Evolutionary conservation across 2,888 invertebrate species (phyloP).

Genomic region (Lycia hirtaria): DNA sequence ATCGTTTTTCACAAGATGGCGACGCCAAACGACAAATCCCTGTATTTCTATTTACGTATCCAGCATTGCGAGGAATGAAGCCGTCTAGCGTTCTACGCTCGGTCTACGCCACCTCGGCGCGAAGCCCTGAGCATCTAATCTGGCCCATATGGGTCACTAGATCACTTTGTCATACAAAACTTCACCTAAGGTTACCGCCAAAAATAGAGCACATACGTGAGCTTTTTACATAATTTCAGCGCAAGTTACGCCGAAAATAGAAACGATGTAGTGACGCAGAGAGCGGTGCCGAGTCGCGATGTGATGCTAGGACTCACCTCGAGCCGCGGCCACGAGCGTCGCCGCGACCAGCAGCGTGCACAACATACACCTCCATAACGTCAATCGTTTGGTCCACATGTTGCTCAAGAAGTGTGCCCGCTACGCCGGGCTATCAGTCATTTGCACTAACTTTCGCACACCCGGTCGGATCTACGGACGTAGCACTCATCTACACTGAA

Average conservation of each 20-base stretch:
- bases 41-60: constrained; percentile 84
- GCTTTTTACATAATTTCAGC: constrained; percentile 86
- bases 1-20: constrained; percentile 86
- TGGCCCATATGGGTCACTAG: constrained; percentile 63
- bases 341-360: constrained; percentile 77
- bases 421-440: constrained; percentile 79
- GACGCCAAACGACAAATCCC: constrained; percentile 82
- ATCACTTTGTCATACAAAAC: constrained; percentile 71
- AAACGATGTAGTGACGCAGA: constrained; percentile 76
- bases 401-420: constrained; percentile 76
- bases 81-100: constrained; percentile 47
- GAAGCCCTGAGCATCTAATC: constrained; percentile 25
- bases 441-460: constrained; percentile 84
- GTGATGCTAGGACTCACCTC: constrained; percentile 75
- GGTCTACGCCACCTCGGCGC: constrained; percentile 35
- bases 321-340: constrained; percentile 73
- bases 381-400: constrained; percentile 83
- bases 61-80: constrained; percentile 69
- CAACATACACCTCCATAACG: constrained; percentile 82
- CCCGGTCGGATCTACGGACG: constrained; percentile 77
- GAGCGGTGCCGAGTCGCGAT: constrained; percentile 52
- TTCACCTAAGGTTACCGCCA: constrained; percentile 79
- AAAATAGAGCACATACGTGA: constrained; percentile 82
- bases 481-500: constrained; percentile 76
- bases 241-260: constrained; percentile 84